These are phyloP conservation scores for Gallinago stenura DNA, from an alignment of 2,797 vertebrate genomes.

Conservation along the genomic window DNA sequence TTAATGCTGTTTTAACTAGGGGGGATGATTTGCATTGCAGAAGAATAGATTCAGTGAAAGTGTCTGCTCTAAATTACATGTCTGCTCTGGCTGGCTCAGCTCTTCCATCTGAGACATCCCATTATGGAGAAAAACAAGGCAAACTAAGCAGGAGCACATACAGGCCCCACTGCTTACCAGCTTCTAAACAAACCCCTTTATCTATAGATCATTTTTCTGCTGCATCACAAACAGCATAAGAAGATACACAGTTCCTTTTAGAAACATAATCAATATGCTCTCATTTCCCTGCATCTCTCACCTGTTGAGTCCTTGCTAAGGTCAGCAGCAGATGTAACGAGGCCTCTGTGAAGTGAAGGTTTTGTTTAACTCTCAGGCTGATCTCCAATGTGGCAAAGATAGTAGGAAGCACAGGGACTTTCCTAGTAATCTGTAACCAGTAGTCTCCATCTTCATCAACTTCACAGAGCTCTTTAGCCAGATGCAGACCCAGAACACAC, in stretches of 20 bases:
- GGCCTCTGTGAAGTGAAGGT: slow-evolving; percentile 96
- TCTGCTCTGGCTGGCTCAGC: background rate
- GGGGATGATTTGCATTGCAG: background rate
- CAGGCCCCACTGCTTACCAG: background rate
- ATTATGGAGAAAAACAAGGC: background rate
- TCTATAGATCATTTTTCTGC: background rate
- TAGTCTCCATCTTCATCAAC: slow-evolving; percentile 92
- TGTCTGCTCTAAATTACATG: background rate
- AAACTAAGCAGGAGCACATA: background rate
- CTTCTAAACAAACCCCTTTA: background rate
- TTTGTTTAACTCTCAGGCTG: slow-evolving; percentile 92
- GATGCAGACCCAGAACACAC: slow-evolving; percentile 92
- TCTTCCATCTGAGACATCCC: background rate
- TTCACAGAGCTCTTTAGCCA: slow-evolving; percentile 95
- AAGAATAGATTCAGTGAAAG: background rate
- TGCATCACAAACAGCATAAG: background rate
- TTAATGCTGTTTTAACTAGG: background rate
- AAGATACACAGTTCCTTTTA: background rate
- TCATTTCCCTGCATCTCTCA: slow-evolving; percentile 59
- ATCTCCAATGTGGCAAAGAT: slow-evolving; percentile 92
- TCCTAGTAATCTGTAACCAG: slow-evolving; percentile 92
- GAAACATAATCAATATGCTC: background rate
- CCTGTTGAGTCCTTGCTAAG: slow-evolving; percentile 91
- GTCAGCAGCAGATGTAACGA: slow-evolving; percentile 93
- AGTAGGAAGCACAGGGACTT: slow-evolving; percentile 90